phyloP scores from a whole-genome alignment of 2,797 vertebrate species.

The Psittacula echo region DNA sequence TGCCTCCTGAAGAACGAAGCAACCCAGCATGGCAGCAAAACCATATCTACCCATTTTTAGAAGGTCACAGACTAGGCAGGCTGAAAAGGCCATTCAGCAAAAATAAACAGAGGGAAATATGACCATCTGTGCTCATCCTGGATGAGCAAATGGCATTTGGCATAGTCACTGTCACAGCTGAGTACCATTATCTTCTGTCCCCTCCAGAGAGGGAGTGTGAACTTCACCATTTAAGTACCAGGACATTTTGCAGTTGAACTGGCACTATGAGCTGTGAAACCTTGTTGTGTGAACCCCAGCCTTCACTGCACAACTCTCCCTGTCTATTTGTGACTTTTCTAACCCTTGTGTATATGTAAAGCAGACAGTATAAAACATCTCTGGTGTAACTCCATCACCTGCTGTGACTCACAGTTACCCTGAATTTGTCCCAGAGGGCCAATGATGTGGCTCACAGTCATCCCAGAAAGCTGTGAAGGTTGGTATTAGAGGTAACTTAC shows the following conservation, averaged over 20 bases:
- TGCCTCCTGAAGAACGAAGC: background rate
- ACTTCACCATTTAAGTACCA: conserved; percentile 66
- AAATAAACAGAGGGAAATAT: conserved; percentile 63
- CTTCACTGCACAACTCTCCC: background rate
- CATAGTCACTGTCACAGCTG: conserved; percentile 59
- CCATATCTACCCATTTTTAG: background rate
- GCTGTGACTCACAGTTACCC: background rate
- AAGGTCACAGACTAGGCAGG: conserved; percentile 64
- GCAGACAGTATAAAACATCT: background rate
- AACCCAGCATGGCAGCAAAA: background rate
- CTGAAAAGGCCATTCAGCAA: conserved; percentile 69
- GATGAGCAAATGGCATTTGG: conserved; percentile 65
- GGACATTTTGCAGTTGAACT: conserved; percentile 38
- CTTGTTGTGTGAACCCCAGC: background rate
- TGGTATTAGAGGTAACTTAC: background rate
- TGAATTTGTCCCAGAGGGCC: background rate
- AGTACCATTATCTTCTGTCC: conserved; percentile 60
- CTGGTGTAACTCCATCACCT: background rate
- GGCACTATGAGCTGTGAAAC: background rate
- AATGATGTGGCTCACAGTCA: background rate
- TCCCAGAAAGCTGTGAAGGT: background rate
- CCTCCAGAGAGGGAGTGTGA: conserved; percentile 50
- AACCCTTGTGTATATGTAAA: background rate
- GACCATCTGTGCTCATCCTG: conserved; percentile 61
- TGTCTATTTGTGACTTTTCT: background rate